Percentiles rank a stretch among this genome's conserved stretches.
Evolutionary conservation across 2,888 invertebrate species (phyloP).

Genomic region (Lasius fuliginosus): DNA sequence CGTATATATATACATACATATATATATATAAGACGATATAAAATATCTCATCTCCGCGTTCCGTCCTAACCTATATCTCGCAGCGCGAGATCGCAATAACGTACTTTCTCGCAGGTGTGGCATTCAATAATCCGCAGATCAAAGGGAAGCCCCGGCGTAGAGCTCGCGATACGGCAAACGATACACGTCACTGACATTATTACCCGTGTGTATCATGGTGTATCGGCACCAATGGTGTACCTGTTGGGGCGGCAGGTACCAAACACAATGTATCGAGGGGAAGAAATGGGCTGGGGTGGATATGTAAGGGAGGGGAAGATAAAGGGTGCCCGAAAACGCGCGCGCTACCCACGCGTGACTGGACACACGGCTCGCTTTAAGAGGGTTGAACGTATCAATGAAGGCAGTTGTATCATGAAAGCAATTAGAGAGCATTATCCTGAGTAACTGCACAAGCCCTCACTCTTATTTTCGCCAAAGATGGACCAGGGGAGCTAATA

Average conservation of each 20-base stretch:
- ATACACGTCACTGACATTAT: conserved; percentile 72
- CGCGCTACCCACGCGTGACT: conserved; percentile 79
- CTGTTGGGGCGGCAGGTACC: conserved; percentile 83
- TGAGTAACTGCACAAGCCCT: conserved; percentile 39
- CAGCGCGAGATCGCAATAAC: conserved; percentile 41
- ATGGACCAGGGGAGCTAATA: conserved; percentile 23
- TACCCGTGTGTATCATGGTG: conserved; percentile 57
- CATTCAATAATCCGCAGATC: conserved; percentile 74
- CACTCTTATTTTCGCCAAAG: background rate
- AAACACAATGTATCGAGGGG: conserved; percentile 81
- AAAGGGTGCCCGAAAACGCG: conserved; percentile 67
- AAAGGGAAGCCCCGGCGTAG: conserved; percentile 73
- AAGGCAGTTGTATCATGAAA: conserved; percentile 70
- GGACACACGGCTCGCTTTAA: conserved; percentile 61
- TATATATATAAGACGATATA: background rate
- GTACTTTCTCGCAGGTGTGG: conserved; percentile 74
- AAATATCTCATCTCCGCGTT: conserved; percentile 5
- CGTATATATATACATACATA: background rate
- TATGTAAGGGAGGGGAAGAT: conserved; percentile 64
- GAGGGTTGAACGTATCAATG: conserved; percentile 68
- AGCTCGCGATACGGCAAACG: conserved; percentile 64
- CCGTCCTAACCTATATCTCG: conserved; percentile 71
- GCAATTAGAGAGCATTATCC: conserved; percentile 81
- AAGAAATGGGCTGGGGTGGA: conserved; percentile 74
- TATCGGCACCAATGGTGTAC: conserved; percentile 75